These are phyloP conservation scores for Laticauda colubrina DNA, from an alignment of 2,113 vertebrate species.

Conservation along the genomic window DNA sequence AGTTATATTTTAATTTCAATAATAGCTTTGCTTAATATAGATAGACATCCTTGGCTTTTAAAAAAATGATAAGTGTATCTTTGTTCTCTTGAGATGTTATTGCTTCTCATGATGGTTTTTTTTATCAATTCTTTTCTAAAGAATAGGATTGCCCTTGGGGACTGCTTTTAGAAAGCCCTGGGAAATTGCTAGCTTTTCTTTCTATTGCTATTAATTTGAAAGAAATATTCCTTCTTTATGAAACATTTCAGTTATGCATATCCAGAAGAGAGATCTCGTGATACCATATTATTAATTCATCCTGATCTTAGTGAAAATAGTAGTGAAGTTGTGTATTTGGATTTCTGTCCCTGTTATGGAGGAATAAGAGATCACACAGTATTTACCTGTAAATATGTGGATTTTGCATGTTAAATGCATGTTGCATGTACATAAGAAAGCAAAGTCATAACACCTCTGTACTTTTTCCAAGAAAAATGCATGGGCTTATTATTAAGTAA, in stretches of 20 bases:
- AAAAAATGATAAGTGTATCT: background rate
- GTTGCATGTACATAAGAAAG: background rate
- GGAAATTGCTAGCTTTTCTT: conserved; percentile 12
- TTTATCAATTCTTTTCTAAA: conserved; percentile 5
- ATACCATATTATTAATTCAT: background rate
- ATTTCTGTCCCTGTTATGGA: background rate
- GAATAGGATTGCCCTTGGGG: conserved; percentile 1
- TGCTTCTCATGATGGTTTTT: conserved; percentile 6
- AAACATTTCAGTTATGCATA: background rate
- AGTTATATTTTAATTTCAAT: conserved; percentile 6
- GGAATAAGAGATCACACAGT: background rate
- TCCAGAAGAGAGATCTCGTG: background rate
- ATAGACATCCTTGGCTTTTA: background rate
- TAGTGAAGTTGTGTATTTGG: background rate
- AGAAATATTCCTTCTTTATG: conserved; percentile 6
- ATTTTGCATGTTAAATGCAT: background rate
- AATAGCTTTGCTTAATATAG: conserved; percentile 2
- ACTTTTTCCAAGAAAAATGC: background rate
- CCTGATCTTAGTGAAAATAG: background rate
- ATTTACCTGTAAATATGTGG: background rate
- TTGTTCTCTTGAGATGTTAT: conserved; percentile 22
- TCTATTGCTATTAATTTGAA: conserved; percentile 25
- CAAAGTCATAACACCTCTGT: background rate
- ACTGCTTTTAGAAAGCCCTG: conserved; percentile 13
- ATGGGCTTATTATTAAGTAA: background rate